Evolutionary conservation across 2,113 vertebrate genomes (phyloP).

Genomic region (Oplegnathus fasciatus): DNA sequence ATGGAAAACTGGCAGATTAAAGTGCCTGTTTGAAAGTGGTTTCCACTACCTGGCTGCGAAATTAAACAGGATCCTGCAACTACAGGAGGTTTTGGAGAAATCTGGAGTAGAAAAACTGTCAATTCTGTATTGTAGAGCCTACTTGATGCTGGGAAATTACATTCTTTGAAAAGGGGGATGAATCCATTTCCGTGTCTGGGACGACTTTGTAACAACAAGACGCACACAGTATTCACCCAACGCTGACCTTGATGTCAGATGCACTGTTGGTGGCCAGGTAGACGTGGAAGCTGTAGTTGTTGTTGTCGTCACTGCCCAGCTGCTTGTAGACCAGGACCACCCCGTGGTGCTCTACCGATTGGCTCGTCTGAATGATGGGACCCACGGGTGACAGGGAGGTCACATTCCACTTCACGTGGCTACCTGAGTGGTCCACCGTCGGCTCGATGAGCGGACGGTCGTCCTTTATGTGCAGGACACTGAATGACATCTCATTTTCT

Average conservation of each 20-base stretch:
- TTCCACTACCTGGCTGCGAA: conserved; percentile 7
- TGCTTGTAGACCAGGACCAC: conserved; percentile 90
- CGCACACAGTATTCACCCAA: neutral
- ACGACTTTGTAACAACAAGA: neutral
- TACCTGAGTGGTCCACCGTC: conserved; percentile 83
- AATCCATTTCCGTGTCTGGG: neutral
- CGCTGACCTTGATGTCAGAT: conserved; percentile 88
- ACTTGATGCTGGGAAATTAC: neutral
- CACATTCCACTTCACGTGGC: conserved; percentile 90
- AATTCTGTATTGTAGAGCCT: neutral
- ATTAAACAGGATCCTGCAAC: conserved; percentile 43
- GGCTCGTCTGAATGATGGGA: conserved; percentile 83
- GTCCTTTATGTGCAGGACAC: conserved; percentile 88
- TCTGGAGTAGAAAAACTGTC: conserved; percentile 8
- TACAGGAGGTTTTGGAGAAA: conserved; percentile 9
- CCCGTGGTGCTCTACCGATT: conserved; percentile 84
- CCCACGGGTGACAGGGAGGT: conserved; percentile 91
- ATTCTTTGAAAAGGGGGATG: neutral
- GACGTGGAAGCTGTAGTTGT: conserved; percentile 87
- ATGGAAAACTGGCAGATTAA: conserved; percentile 4
- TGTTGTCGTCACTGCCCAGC: conserved; percentile 68
- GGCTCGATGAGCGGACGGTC: conserved; percentile 82
- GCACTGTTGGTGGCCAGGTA: conserved; percentile 90
- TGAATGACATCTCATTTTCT: conserved; percentile 82
- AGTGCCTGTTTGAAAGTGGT: neutral